phyloP scores from a whole-genome alignment of 1,140 invertebrate genomes.

The Metopolophium dirhodum region DNA sequence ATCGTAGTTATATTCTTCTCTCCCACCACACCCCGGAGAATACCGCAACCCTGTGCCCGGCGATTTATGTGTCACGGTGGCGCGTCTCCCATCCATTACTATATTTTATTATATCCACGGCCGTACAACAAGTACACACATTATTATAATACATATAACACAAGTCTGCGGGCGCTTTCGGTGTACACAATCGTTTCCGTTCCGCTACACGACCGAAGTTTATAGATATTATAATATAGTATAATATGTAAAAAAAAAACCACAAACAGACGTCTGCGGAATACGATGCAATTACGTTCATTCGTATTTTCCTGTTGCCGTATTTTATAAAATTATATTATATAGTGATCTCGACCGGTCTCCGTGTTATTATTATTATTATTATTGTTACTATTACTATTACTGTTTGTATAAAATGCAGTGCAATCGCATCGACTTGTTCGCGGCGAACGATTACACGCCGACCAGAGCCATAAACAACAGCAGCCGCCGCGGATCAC shows the following conservation, averaged over 20 bases:
- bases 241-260: neutral
- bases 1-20: neutral
- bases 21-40: neutral
- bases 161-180: neutral
- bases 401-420: neutral
- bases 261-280: neutral
- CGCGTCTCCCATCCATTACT: neutral
- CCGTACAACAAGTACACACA: neutral
- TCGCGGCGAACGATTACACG: neutral
- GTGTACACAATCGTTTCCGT: neutral
- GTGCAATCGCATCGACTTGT: neutral
- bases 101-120: neutral
- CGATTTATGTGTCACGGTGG: neutral
- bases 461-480: neutral
- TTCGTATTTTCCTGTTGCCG: conserved; percentile 13
- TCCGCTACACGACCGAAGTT: neutral
- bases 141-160: neutral
- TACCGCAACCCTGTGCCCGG: neutral
- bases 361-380: neutral
- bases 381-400: neutral
- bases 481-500: neutral
- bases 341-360: neutral
- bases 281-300: conserved; percentile 14
- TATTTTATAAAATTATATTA: conserved; percentile 20
- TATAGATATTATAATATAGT: neutral